These are phyloP conservation scores for Ochlodes sylvanus DNA, from an alignment of 2,888 invertebrate species.

Conservation along the genomic window DNA sequence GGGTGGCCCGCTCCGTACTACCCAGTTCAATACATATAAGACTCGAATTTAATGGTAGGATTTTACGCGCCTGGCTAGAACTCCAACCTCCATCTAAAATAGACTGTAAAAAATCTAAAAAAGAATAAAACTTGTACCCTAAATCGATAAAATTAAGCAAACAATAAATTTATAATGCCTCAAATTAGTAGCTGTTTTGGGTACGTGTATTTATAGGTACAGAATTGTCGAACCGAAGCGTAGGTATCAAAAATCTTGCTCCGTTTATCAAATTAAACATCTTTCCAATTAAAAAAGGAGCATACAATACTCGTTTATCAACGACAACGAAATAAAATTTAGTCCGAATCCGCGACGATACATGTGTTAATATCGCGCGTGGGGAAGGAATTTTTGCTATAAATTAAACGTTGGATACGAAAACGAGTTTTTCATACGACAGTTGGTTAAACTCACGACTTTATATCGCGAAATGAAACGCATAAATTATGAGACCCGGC, in stretches of 20 bases:
- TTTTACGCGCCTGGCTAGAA: no score
- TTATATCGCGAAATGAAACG: conserved; percentile 79
- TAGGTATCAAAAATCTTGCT: neutral
- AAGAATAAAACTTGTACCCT: no score
- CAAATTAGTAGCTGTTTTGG: no score
- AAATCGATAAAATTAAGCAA: no score
- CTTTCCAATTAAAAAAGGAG: conserved; percentile 20
- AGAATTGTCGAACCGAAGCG: no score
- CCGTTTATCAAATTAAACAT: neutral
- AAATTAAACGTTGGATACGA: conserved; percentile 71
- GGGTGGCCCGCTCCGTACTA: no score
- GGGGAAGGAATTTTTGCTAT: conserved; percentile 73
- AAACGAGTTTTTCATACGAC: conserved; percentile 77
- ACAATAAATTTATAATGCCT: no score
- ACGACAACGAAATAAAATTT: conserved; percentile 30
- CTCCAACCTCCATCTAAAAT: no score
- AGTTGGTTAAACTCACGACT: conserved; percentile 70
- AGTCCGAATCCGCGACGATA: conserved; percentile 28
- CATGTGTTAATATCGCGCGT: conserved; percentile 49
- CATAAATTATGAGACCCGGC: conserved; percentile 69
- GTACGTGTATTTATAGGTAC: no score
- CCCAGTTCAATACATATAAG: no score
- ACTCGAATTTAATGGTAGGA: no score
- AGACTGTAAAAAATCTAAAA: no score
- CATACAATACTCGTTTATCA: conserved; percentile 18